Percentiles rank a stretch among this genome's conserved stretches.
Evolutionary conservation across 2,797 vertebrate genomes (phyloP).

Genomic region (Otolemur crassicaudatus): DNA sequence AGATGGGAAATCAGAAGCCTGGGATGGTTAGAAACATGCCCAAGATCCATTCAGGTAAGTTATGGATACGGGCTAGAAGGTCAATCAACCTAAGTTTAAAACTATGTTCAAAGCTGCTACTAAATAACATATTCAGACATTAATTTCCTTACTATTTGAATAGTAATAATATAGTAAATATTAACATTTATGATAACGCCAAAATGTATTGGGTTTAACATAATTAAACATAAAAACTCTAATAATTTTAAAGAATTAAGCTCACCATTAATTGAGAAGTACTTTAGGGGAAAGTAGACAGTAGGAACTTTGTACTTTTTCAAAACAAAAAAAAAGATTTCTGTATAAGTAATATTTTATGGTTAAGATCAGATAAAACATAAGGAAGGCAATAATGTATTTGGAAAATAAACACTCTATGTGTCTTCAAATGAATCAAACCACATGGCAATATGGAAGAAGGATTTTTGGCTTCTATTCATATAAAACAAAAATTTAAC

Average conservation of each 20-base stretch:
- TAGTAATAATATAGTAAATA: background rate
- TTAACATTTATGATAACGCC: background rate
- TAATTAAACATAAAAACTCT: background rate
- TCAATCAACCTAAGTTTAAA: background rate
- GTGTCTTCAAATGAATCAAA: background rate
- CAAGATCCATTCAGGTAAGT: background rate
- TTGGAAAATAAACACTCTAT: background rate
- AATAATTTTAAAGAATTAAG: background rate
- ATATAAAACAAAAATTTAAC: slow-evolving; percentile 28
- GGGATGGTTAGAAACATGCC: background rate
- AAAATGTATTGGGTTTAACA: background rate
- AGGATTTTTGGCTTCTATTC: background rate
- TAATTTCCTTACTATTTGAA: background rate
- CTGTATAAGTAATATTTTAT: background rate
- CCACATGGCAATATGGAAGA: background rate
- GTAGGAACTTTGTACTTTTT: background rate
- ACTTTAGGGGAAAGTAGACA: background rate
- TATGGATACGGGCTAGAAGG: background rate
- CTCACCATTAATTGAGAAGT: background rate
- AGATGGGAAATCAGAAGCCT: background rate
- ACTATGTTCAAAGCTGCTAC: background rate
- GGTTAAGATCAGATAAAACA: background rate
- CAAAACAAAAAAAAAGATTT: background rate
- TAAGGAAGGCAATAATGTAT: background rate
- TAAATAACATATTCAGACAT: background rate